Percentiles rank a stretch among this genome's conserved stretches.
phyloP scores from a whole-genome alignment of 2,888 invertebrate species.

The Drosophila fulvimacula region DNA sequence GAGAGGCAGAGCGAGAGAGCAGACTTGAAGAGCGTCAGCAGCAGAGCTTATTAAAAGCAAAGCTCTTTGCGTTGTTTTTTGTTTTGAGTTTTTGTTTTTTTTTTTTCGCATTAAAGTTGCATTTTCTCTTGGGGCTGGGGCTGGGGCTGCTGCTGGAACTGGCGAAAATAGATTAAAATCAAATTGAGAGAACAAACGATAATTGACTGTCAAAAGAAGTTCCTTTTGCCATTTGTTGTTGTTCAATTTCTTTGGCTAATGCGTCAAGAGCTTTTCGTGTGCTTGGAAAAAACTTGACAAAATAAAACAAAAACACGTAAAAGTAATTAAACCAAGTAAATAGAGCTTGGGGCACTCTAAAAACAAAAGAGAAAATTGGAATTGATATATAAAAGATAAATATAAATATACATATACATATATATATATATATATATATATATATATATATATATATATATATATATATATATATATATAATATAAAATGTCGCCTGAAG shows the following conservation, averaged over 20 bases:
- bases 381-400: not conserved
- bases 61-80: constrained; percentile 16
- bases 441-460: not conserved
- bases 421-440: not conserved
- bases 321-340: constrained; percentile 6
- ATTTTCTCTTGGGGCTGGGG: not conserved
- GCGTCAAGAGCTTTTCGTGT: constrained; percentile 2
- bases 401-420: not conserved
- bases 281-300: not conserved
- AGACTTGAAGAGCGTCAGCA: not conserved
- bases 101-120: constrained; percentile 26
- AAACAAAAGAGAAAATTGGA: not conserved
- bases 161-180: constrained; percentile 6
- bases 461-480: not conserved
- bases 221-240: constrained; percentile 4
- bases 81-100: not conserved
- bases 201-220: not conserved
- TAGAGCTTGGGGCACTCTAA: too few species aligned
- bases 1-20: not conserved
- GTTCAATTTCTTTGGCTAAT: not conserved
- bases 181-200: not conserved
- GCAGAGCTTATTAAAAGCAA: constrained; percentile 20
- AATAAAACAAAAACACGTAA: constrained; percentile 1
- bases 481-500: not conserved
- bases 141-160: not conserved